Evolutionary conservation across 2,888 invertebrate genomes (phyloP), one percentile per base, ranked within the genome.

Genomic region (Ariolimax columbianus): DNA sequence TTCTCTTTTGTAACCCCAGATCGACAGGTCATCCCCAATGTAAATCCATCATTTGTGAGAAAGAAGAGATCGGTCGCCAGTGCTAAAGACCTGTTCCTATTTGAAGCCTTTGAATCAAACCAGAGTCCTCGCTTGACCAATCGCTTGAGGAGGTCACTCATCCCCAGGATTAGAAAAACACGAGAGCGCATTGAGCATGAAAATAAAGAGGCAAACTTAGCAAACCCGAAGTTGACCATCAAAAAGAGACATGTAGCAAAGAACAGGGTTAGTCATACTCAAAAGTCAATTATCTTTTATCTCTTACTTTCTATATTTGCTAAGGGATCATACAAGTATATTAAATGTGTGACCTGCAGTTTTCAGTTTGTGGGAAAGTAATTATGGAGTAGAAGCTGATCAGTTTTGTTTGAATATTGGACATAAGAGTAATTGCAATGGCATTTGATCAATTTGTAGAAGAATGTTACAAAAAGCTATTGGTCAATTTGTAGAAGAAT

Each of bases 21-120:
- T 85, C 90, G 89, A n/a, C 88, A 87, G 79, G 91, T 91, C 26
- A 90, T 89, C 26, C 91, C 92, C 4, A 90, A 90, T 85, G 89
- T 90, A 81, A 90, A 89, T 84, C 92, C 92, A 0, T 87, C 85
- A 36, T 89, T 91, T 87, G 91, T 91, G 7, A 86, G 91, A 63
- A 82, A 87, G 36, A 91, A 89, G 86, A 88, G 90, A 36, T 89
- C 89, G 0, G 86, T 88, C 23, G 80, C 86, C 26, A 83, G 73
- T 4, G 4, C 33, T n/a, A 88, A 88, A 70, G 85, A 88, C 17
- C 51, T 82, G 26, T 90, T 90, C 82, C 36, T 90, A 78, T 40
- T 78, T 9, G 81, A 83, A 36, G 40, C 88, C 33, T 14, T 87
- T 23, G 82, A 87, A 30, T 30, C 75, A 23, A 75, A 82, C 26